A percentile compares a stretch with the other conserved stretches of the same genome.
phyloP scores from a whole-genome alignment of 2,797 vertebrate species.

The Coregonus ussuriensis region DNA sequence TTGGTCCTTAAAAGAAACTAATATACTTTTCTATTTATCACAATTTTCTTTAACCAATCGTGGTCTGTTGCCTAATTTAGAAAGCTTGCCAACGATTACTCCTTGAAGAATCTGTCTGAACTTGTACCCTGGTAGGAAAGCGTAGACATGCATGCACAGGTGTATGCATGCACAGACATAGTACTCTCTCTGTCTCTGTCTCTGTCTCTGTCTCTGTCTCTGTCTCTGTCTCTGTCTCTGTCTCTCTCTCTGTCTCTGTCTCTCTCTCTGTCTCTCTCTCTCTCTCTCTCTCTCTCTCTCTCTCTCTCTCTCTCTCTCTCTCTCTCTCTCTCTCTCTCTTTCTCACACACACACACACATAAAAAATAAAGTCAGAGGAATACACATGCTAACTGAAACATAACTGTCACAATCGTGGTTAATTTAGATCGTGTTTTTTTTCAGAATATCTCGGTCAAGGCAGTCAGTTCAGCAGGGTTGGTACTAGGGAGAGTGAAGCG shows the following conservation, averaged over 20 bases:
- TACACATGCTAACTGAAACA: not conserved
- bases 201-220: too few species aligned
- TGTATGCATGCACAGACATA: not conserved
- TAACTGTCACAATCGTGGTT: not conserved
- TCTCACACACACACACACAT: not conserved
- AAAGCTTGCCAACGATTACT: not conserved
- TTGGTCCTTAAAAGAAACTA: too few species aligned
- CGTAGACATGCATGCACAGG: not conserved
- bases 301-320: not conserved
- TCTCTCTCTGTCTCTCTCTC: too few species aligned
- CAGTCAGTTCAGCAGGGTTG: not conserved
- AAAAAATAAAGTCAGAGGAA: not conserved
- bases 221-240: too few species aligned
- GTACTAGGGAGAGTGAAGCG: conserved; percentile 9
- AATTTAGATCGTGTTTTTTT: too few species aligned
- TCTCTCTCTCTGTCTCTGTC: too few species aligned
- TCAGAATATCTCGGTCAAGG: not conserved
- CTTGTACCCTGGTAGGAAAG: conserved; percentile 3
- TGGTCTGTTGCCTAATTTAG: not conserved
- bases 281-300: too few species aligned
- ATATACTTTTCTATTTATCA: too few species aligned
- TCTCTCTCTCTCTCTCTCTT: too few species aligned
- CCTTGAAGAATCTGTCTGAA: conserved; percentile 13
- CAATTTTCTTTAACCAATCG: too few species aligned
- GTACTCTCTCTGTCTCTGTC: too few species aligned